Percentiles rank a stretch among this genome's conserved stretches.
Evolutionary conservation across 2,113 vertebrate genomes (phyloP).

Genomic region (Amblyornis subalaris): DNA sequence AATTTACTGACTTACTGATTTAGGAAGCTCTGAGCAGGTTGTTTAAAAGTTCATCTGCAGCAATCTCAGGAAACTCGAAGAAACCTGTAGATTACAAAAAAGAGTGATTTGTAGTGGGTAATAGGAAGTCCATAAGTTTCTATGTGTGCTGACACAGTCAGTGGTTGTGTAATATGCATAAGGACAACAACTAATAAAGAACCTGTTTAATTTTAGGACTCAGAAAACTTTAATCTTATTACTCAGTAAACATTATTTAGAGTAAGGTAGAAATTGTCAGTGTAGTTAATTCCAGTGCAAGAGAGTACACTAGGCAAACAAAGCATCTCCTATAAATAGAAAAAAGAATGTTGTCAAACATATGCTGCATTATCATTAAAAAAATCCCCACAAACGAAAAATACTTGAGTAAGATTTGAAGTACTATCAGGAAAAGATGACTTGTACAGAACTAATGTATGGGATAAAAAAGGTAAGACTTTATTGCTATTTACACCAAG

Average conservation of each 20-base stretch:
- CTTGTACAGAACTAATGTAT: background rate
- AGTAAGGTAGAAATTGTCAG: background rate
- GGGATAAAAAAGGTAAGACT: background rate
- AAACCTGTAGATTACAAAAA: background rate
- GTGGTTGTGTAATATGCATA: accelerated
- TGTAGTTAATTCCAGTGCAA: background rate
- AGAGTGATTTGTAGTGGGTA: background rate
- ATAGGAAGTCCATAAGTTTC: background rate
- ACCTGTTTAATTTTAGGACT: background rate
- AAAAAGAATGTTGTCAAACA: accelerated
- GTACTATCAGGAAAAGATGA: background rate
- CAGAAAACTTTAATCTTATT: background rate
- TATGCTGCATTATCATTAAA: background rate
- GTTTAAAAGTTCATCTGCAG: background rate
- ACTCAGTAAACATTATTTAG: background rate
- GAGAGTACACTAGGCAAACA: background rate
- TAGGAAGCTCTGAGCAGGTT: background rate
- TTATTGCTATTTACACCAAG: background rate
- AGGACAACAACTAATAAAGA: background rate
- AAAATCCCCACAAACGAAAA: background rate
- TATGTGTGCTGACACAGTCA: background rate
- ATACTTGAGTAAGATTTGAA: background rate
- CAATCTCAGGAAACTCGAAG: background rate
- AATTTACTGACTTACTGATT: background rate
- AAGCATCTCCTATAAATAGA: background rate